These are phyloP conservation scores for Meteorus cinctellus DNA, from an alignment of 2,888 invertebrate species.

Conservation along the genomic window DNA sequence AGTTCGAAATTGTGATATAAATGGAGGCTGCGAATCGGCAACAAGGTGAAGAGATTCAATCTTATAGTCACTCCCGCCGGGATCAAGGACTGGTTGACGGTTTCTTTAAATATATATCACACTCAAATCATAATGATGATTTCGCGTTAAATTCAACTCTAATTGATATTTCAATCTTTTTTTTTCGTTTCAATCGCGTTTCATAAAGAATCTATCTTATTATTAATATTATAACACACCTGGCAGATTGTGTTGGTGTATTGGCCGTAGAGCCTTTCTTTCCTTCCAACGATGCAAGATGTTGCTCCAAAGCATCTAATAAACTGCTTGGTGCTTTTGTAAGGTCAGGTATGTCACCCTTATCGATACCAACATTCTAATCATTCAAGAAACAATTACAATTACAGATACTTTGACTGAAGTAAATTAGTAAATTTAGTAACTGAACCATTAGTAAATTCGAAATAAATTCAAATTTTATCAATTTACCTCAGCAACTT, in stretches of 20 bases:
- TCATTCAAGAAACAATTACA: constrained; percentile 55
- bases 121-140: constrained; percentile 13
- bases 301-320: constrained; percentile 96
- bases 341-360: constrained; percentile 98
- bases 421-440: too few species aligned
- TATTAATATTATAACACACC: constrained; percentile 74
- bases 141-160: constrained; percentile 36
- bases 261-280: constrained; percentile 90
- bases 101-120: constrained; percentile 29
- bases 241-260: constrained; percentile 89
- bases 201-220: constrained; percentile 28
- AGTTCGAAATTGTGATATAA: constrained; percentile 48
- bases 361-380: constrained; percentile 95
- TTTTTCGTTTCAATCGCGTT: constrained; percentile 1
- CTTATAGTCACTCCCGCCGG: constrained; percentile 8
- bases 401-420: background rate
- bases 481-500: constrained; percentile 81
- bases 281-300: constrained; percentile 94
- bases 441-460: background rate
- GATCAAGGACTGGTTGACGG: constrained; percentile 45
- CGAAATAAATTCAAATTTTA: background rate
- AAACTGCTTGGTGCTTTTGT: constrained; percentile 98
- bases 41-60: constrained; percentile 22
- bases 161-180: constrained; percentile 43
- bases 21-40: constrained; percentile 49